A percentile compares a stretch with the other conserved stretches of the same genome.
These are phyloP conservation scores for Arctocebus calabarensis DNA, from an alignment of 2,797 vertebrate genomes.

Conservation along the genomic window DNA sequence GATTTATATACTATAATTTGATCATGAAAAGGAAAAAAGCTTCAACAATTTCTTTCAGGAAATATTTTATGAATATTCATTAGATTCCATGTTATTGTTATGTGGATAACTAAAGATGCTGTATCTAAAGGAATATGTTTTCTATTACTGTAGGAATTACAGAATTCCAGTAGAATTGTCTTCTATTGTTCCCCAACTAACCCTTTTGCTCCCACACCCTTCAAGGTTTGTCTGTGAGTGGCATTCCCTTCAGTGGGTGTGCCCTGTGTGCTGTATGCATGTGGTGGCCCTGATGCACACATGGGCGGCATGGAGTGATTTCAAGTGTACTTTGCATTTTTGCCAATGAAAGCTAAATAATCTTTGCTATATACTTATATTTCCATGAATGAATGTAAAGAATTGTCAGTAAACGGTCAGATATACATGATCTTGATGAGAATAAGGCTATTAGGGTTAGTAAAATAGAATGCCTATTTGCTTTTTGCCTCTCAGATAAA, in stretches of 20 bases:
- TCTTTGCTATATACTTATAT: not conserved
- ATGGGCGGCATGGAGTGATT: slow-evolving; percentile 74
- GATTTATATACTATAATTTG: slow-evolving; percentile 33
- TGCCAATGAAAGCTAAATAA: not conserved
- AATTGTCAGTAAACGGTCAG: not conserved
- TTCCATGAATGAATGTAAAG: slow-evolving; percentile 26
- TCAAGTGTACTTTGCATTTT: slow-evolving; percentile 51
- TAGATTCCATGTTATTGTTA: slow-evolving; percentile 46
- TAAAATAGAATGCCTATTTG: not conserved
- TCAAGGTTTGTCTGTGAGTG: slow-evolving; percentile 96
- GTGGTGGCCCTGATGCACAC: slow-evolving; percentile 49
- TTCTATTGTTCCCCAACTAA: slow-evolving; percentile 97
- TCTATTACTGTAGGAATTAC: slow-evolving; percentile 95
- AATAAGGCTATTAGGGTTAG: not conserved
- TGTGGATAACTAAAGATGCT: slow-evolving; percentile 65
- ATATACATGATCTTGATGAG: not conserved
- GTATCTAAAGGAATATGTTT: slow-evolving; percentile 88
- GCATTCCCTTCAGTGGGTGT: slow-evolving; percentile 75
- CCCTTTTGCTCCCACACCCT: slow-evolving; percentile 98
- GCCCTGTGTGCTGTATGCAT: slow-evolving; percentile 55
- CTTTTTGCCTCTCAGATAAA: not conserved
- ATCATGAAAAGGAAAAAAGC: slow-evolving; percentile 64
- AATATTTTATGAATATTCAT: slow-evolving; percentile 75
- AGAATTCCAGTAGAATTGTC: slow-evolving; percentile 95
- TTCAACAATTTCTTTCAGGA: slow-evolving; percentile 51